A percentile compares a stretch with the other conserved stretches of the same genome.
Evolutionary conservation across 2,113 vertebrate genomes (phyloP).

Genomic region (Cephalophus harveyi): DNA sequence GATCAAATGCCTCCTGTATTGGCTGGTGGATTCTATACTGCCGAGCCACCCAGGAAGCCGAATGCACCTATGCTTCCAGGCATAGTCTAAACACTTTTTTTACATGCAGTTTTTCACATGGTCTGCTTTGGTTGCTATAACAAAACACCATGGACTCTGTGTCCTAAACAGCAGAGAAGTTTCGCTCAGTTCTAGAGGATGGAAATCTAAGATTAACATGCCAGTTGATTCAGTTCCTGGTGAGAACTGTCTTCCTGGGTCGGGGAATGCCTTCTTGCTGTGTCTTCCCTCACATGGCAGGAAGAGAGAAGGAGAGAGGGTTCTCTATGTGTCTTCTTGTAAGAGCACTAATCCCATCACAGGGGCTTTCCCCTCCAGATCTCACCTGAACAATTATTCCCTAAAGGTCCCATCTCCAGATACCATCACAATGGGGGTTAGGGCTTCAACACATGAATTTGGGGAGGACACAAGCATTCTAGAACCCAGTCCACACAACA

Average conservation of each 20-base stretch:
- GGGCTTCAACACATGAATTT: background rate
- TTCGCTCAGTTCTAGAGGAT: background rate
- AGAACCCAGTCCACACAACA: background rate
- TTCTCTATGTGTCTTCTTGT: background rate
- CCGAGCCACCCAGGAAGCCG: background rate
- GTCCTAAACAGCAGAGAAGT: background rate
- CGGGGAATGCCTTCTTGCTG: background rate
- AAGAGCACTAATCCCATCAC: background rate
- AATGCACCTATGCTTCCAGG: background rate
- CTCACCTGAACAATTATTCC: background rate
- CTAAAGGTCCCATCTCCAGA: background rate
- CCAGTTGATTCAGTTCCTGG: background rate
- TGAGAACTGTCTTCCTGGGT: background rate
- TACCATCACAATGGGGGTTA: background rate
- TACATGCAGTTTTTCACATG: background rate
- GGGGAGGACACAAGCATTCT: background rate
- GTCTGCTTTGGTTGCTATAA: background rate
- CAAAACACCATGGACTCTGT: background rate
- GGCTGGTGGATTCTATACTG: background rate
- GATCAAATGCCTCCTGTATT: background rate
- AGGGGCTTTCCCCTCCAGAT: background rate
- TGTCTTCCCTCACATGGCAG: background rate
- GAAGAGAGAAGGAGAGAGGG: background rate
- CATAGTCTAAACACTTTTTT: background rate
- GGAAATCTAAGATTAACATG: background rate